These are phyloP conservation scores for Drosophila pallidifrons DNA, from an alignment of 1,140 invertebrate species.

Conservation along the genomic window DNA sequence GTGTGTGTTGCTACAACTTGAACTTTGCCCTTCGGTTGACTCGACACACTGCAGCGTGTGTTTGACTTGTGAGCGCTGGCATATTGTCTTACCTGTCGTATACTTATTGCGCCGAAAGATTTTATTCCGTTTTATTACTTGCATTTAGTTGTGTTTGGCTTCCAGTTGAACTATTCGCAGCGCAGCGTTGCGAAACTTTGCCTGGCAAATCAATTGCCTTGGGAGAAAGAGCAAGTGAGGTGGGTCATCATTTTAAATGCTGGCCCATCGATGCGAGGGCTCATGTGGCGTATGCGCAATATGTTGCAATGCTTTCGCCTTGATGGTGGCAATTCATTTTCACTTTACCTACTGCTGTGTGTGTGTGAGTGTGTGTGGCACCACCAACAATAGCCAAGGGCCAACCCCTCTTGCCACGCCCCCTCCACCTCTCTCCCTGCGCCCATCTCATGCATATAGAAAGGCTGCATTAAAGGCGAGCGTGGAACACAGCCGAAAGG, in stretches of 20 bases:
- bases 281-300: constrained; percentile 69
- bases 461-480: constrained; percentile 63
- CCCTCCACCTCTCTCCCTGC: neutral
- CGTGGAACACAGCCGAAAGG: constrained; percentile 8
- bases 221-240: neutral
- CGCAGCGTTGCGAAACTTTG: neutral
- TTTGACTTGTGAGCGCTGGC: constrained; percentile 72
- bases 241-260: constrained; percentile 59
- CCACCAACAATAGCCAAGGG: constrained; percentile 54
- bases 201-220: constrained; percentile 30
- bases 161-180: constrained; percentile 9
- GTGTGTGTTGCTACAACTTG: constrained; percentile 55
- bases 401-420: constrained; percentile 2
- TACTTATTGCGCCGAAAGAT: constrained; percentile 31
- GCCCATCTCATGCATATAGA: constrained; percentile 65
- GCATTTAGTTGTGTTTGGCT: constrained; percentile 48
- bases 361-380: constrained; percentile 17
- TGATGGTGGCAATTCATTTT: constrained; percentile 69
- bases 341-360: constrained; percentile 53
- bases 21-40: constrained; percentile 32
- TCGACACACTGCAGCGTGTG: constrained; percentile 20
- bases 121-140: constrained; percentile 67
- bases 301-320: constrained; percentile 44
- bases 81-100: constrained; percentile 72
- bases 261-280: constrained; percentile 2